These are phyloP conservation scores for Leptinotarsa rubiginosa DNA, from an alignment of 2,888 invertebrate genomes.

Conservation along the genomic window DNA sequence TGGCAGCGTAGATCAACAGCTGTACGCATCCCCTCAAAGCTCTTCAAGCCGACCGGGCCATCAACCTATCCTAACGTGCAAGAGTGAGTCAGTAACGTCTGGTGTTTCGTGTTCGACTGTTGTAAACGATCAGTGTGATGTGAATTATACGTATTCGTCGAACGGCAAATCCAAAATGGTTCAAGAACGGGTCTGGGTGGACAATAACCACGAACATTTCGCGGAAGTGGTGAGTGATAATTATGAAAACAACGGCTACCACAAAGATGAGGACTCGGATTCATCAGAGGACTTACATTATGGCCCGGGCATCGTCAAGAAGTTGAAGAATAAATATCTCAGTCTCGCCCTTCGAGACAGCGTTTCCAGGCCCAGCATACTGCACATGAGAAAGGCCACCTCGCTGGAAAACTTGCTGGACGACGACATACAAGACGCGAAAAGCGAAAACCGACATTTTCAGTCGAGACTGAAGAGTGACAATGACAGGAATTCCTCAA, in stretches of 20 bases:
- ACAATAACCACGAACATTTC: constrained; percentile 46
- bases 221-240: constrained; percentile 49
- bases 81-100: constrained; percentile 52
- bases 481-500: constrained; percentile 53
- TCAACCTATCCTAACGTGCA: constrained; percentile 56
- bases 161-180: constrained; percentile 66
- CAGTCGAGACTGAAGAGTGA: constrained; percentile 55
- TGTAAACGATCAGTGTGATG: constrained; percentile 44
- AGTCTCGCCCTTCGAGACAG: constrained; percentile 83
- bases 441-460: constrained; percentile 45
- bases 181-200: constrained; percentile 64
- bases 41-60: constrained; percentile 57
- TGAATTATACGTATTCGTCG: constrained; percentile 31
- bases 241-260: constrained; percentile 54
- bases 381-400: constrained; percentile 80
- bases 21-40: constrained; percentile 35
- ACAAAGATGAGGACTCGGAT: constrained; percentile 68
- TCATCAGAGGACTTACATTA: constrained; percentile 85
- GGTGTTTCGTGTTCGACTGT: constrained; percentile 35
- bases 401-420: constrained; percentile 88
- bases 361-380: constrained; percentile 74
- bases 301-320: constrained; percentile 92
- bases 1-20: constrained; percentile 46
- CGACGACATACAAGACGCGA: constrained; percentile 66
- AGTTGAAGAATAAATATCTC: constrained; percentile 86